These are phyloP conservation scores for Conistra vaccinii DNA, from an alignment of 2,888 invertebrate species.

Conservation along the genomic window DNA sequence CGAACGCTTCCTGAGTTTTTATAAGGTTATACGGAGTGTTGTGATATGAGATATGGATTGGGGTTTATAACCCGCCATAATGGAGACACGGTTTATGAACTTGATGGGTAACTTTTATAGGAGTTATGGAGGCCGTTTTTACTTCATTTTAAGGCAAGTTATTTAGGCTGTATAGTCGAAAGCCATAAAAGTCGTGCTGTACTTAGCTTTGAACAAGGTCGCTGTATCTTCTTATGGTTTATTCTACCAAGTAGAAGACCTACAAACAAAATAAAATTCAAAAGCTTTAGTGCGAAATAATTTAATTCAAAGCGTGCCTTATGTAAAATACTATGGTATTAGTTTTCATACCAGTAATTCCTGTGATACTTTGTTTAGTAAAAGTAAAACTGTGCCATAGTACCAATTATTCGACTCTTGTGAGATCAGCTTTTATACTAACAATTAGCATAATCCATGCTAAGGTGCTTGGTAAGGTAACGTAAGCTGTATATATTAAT, in stretches of 20 bases:
- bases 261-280: background rate
- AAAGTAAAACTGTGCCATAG: background rate
- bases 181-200: background rate
- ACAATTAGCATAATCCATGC: background rate
- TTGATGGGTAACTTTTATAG: constrained; percentile 46
- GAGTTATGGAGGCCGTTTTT: constrained; percentile 28
- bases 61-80: constrained; percentile 47
- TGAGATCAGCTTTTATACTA: background rate
- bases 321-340: background rate
- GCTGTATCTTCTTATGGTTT: background rate
- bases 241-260: background rate
- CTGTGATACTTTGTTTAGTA: background rate
- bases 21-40: constrained; percentile 54
- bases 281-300: too few relatives aligned
- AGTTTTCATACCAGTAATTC: background rate
- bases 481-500: too few relatives aligned
- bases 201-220: background rate
- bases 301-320: background rate
- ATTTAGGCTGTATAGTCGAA: constrained; percentile 15
- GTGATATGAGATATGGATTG: constrained; percentile 48
- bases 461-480: background rate
- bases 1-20: constrained; percentile 61
- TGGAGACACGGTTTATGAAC: constrained; percentile 50
- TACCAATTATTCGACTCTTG: background rate
- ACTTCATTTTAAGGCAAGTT: constrained; percentile 30